These are phyloP conservation scores for Chondrosia reniformis DNA, from an alignment of 37 sponge, comb jelly and placozoan genomes.

Conservation along the genomic window DNA sequence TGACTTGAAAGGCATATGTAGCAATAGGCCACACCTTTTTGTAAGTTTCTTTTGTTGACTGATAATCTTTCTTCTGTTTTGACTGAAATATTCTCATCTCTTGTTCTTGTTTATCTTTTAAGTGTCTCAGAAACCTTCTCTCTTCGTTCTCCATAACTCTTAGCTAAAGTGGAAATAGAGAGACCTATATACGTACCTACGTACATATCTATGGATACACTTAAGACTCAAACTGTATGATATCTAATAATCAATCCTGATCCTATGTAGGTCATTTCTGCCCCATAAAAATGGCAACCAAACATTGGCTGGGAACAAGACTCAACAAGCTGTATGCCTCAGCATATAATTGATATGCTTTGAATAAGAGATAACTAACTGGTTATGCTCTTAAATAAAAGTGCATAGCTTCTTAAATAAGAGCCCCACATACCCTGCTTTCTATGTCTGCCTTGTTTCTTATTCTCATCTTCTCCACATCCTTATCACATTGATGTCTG, in stretches of 20 bases:
- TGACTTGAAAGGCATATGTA: too few species aligned
- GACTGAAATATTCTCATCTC: constrained; percentile 86
- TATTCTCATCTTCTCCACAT: constrained; percentile 67
- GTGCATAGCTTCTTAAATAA: too few species aligned
- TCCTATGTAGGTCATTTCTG: too few species aligned
- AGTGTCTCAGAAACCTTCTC: constrained; percentile 47
- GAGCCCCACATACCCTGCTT: constrained; percentile 60
- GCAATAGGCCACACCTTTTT: too few species aligned
- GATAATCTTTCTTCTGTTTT: constrained; percentile 82
- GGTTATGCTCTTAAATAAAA: background rate
- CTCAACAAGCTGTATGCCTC: too few species aligned
- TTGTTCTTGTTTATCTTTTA: constrained; percentile 71
- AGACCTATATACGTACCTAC: background rate
- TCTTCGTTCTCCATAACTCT: constrained; percentile 65
- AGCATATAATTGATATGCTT: too few species aligned
- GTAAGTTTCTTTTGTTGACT: constrained; percentile 60
- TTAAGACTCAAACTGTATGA: background rate
- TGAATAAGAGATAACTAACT: too few species aligned
- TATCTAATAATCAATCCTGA: too few species aligned
- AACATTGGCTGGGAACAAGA: too few species aligned
- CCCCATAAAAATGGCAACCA: too few species aligned
- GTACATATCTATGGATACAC: background rate
- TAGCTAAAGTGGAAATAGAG: constrained; percentile 26
- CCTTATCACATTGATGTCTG: constrained; percentile 56
- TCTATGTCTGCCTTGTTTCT: constrained; percentile 75